Conservation (phyloP, 2,113 vertebrate genomes). For the Dunckerocampus dactyliophorus region DNA sequence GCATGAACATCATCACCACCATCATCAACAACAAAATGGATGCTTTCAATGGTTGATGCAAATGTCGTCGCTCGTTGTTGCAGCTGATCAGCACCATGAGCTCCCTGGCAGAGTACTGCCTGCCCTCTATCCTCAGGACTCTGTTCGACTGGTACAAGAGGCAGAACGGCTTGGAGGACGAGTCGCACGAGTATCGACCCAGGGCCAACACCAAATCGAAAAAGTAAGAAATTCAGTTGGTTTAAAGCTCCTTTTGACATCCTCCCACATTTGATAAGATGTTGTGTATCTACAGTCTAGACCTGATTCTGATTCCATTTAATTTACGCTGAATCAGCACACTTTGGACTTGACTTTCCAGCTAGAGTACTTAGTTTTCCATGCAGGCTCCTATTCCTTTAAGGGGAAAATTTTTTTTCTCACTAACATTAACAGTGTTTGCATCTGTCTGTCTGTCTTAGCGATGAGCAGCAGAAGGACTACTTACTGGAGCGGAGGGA, state of each 20-base stretch:
- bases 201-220: conserved; percentile 97
- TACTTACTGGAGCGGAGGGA: conserved; percentile 96
- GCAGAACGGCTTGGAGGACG: conserved; percentile 96
- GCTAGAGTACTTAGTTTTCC: no score
- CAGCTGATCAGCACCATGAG: conserved; percentile 98
- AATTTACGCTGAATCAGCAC: no score
- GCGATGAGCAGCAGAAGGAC: conserved; percentile 97
- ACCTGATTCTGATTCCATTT: background rate
- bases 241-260: background rate
- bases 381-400: no score
- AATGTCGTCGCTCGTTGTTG: background rate
- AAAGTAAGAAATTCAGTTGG: conserved; percentile 72
- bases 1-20: background rate
- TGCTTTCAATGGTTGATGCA: background rate
- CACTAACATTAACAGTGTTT: no score
- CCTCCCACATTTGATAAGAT: background rate
- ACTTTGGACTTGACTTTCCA: no score
- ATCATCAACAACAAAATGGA: background rate
- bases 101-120: conserved; percentile 95
- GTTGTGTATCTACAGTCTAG: background rate
- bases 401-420: no score
- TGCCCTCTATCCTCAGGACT: conserved; percentile 93
- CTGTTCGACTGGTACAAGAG: conserved; percentile 99
- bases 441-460: conserved; percentile 41
- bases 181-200: conserved; percentile 95